These are phyloP conservation scores for Ostrea edulis DNA, from an alignment of 1,140 invertebrate genomes.

Conservation along the genomic window DNA sequence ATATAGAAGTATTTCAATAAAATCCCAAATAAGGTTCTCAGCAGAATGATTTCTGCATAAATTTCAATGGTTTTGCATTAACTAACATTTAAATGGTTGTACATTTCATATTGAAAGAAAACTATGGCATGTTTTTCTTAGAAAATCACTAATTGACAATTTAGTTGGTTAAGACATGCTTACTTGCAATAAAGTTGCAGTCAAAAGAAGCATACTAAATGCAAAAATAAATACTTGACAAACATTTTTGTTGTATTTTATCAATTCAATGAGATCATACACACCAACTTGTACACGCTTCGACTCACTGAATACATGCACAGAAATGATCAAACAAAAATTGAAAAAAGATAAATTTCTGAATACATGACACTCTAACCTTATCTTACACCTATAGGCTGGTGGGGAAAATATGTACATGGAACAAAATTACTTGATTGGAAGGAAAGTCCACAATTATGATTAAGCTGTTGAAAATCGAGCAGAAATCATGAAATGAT, in stretches of 20 bases:
- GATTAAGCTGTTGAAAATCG: conserved; percentile 23
- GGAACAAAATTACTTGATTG: conserved; percentile 31
- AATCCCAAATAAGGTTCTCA: neutral
- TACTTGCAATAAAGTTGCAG: conserved; percentile 26
- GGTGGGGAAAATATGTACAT: conserved; percentile 7
- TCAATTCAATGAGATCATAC: conserved; percentile 32
- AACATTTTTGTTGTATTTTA: conserved; percentile 32
- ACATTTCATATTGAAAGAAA: neutral
- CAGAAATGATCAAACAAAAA: conserved; percentile 36
- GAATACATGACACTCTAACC: conserved; percentile 35
- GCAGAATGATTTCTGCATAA: neutral
- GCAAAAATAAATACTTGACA: conserved; percentile 38
- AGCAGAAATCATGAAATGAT: conserved; percentile 25
- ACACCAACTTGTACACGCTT: conserved; percentile 15
- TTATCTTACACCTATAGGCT: conserved; percentile 31
- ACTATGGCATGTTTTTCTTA: conserved; percentile 18
- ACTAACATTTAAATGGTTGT: neutral
- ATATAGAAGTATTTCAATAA: neutral
- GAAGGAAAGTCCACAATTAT: conserved; percentile 35
- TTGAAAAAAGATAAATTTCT: conserved; percentile 24
- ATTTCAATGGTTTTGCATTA: conserved; percentile 6
- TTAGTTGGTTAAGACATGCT: neutral
- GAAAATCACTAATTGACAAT: conserved; percentile 7
- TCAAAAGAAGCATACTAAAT: conserved; percentile 17
- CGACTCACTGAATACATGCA: conserved; percentile 28